These are phyloP conservation scores for Leontocebus nigricollis DNA, from an alignment of 2,797 vertebrate genomes.

Conservation along the genomic window DNA sequence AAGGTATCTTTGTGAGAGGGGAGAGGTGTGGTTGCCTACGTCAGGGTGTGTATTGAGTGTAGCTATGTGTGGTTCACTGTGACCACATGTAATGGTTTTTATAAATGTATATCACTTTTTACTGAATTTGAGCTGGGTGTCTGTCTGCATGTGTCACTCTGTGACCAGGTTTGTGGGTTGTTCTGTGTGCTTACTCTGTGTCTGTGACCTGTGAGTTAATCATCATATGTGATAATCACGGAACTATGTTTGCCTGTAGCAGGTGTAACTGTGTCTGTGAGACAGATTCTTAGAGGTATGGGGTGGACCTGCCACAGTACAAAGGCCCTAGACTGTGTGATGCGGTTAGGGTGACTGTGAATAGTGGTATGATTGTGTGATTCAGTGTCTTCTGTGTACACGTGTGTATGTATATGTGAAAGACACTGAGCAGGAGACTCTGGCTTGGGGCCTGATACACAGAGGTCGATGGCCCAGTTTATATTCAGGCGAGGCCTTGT, in stretches of 20 bases:
- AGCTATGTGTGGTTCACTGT: background rate
- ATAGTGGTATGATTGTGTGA: background rate
- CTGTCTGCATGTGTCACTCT: background rate
- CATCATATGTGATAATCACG: background rate
- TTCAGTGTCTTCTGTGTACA: too few species aligned
- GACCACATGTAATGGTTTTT: background rate
- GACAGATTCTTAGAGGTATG: background rate
- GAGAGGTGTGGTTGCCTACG: background rate
- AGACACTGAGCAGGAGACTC: background rate
- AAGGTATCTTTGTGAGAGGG: too few species aligned
- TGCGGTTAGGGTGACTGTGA: background rate
- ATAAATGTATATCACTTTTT: too few species aligned
- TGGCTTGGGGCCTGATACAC: background rate
- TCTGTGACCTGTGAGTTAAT: background rate
- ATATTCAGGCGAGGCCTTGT: background rate
- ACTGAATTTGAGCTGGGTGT: background rate
- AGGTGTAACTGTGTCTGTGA: background rate
- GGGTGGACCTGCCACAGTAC: background rate
- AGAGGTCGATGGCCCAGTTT: background rate
- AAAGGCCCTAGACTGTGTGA: background rate
- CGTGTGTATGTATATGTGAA: background rate
- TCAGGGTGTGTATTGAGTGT: background rate
- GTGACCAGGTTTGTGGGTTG: background rate
- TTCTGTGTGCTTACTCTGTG: background rate
- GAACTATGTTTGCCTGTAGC: background rate